Percentiles rank a stretch among this genome's conserved stretches.
Evolutionary conservation across 2,113 vertebrate species (phyloP).

Genomic region (Gavia stellata): DNA sequence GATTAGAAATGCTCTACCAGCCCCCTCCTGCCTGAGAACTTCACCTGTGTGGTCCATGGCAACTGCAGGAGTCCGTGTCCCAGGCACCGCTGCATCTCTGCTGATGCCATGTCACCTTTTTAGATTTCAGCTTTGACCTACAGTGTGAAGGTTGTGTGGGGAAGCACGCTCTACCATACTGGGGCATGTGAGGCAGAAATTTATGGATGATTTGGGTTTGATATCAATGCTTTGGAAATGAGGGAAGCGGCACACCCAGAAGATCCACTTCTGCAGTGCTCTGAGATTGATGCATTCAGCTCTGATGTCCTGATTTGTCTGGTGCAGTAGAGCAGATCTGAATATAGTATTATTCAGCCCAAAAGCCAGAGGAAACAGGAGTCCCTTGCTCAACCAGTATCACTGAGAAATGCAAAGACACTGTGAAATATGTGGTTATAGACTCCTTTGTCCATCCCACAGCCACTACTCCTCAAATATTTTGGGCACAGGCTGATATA

Average conservation of each 20-base stretch:
- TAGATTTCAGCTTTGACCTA: not conserved
- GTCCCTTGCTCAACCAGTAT: not conserved
- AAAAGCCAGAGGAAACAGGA: not conserved
- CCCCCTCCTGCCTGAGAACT: not conserved
- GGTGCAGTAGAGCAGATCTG: not conserved
- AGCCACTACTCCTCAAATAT: not conserved
- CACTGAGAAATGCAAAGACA: not conserved
- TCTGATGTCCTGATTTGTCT: not conserved
- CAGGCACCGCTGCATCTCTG: not conserved
- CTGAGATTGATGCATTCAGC: not conserved
- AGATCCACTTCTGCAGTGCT: not conserved
- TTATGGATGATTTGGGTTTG: not conserved
- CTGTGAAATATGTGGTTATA: not conserved
- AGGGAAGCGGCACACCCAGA: not conserved
- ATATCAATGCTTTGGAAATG: not conserved
- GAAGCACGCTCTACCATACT: not conserved
- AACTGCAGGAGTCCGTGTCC: not conserved
- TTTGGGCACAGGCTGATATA: not conserved
- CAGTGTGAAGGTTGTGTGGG: not conserved
- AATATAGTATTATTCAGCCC: not conserved
- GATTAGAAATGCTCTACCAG: not conserved
- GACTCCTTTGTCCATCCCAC: not conserved
- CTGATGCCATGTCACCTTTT: not conserved
- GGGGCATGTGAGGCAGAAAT: not conserved
- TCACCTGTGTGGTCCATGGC: not conserved